These are phyloP conservation scores for Aptenodytes forsteri DNA, from an alignment of 2,113 vertebrate genomes.

Conservation along the genomic window DNA sequence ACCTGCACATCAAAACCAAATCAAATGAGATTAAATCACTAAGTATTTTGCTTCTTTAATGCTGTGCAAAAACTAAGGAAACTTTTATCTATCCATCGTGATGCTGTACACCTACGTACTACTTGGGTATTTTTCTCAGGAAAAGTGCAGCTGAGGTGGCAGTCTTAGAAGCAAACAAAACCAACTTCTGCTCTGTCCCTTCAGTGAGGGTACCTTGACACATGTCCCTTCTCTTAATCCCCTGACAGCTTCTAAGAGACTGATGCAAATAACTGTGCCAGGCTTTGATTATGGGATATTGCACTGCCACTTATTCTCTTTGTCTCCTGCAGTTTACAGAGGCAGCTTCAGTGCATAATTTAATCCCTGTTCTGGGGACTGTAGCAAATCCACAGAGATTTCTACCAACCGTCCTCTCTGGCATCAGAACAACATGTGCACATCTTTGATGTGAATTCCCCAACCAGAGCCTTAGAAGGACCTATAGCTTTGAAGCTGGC, in stretches of 20 bases:
- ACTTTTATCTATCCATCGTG: not conserved
- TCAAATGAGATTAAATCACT: not conserved
- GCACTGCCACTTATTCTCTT: constrained; percentile 59
- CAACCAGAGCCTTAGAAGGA: constrained; percentile 72
- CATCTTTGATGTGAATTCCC: constrained; percentile 79
- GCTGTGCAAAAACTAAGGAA: not conserved
- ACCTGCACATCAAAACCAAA: not conserved
- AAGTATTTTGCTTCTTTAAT: not conserved
- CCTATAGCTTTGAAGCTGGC: constrained; percentile 79
- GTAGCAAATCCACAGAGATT: constrained; percentile 64
- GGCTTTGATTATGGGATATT: constrained; percentile 62
- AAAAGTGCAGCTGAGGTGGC: not conserved
- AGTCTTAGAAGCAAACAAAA: constrained; percentile 6
- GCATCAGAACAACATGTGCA: constrained; percentile 71
- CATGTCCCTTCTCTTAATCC: constrained; percentile 28
- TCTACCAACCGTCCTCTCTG: constrained; percentile 56
- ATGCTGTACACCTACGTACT: not conserved
- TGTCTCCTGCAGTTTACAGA: constrained; percentile 69
- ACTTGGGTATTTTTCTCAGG: not conserved
- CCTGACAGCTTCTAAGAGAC: constrained; percentile 28
- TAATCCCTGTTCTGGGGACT: constrained; percentile 66
- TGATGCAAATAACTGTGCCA: constrained; percentile 37
- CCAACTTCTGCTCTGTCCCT: not conserved
- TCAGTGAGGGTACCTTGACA: not conserved
- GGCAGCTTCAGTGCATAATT: constrained; percentile 72